phyloP scores from a whole-genome alignment of 2,888 invertebrate genomes.

The Leptopilina syphax region DNA sequence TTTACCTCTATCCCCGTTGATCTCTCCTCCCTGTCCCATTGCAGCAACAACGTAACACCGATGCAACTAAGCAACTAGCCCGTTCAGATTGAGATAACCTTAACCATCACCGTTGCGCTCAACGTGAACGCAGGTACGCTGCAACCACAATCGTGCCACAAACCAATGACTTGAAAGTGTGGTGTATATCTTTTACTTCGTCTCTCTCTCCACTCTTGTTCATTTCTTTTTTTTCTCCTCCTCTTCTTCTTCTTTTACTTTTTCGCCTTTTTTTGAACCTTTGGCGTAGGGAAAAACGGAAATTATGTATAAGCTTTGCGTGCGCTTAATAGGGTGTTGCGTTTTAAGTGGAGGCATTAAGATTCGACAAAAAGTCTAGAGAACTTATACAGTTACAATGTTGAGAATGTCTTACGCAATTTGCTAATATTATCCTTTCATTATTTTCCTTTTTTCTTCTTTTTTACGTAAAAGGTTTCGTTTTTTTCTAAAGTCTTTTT shows the following conservation, averaged over 20 bases:
- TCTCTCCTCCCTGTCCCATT: slow-evolving; percentile 12
- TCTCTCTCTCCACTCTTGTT: slow-evolving; percentile 22
- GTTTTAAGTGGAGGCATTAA: slow-evolving; percentile 11
- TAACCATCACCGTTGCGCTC: slow-evolving; percentile 55
- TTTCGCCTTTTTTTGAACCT: neutral
- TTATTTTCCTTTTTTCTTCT: neutral
- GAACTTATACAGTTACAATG: neutral
- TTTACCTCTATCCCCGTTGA: too few species aligned
- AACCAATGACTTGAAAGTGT: slow-evolving; percentile 59
- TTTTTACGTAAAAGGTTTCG: too few species aligned
- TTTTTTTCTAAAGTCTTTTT: too few species aligned
- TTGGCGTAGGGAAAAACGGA: slow-evolving; percentile 23
- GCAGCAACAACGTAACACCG: slow-evolving; percentile 50
- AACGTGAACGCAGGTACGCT: slow-evolving; percentile 59
- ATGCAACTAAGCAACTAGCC: slow-evolving; percentile 50
- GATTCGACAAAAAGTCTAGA: slow-evolving; percentile 8
- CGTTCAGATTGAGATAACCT: slow-evolving; percentile 62
- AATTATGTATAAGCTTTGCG: slow-evolving; percentile 30
- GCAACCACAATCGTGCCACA: slow-evolving; percentile 59
- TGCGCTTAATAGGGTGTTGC: slow-evolving; percentile 26
- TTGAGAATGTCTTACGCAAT: slow-evolving; percentile 5
- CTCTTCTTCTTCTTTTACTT: too few species aligned
- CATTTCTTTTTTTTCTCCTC: too few species aligned
- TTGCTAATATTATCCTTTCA: slow-evolving; percentile 1
- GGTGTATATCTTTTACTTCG: slow-evolving; percentile 24